phyloP scores from a whole-genome alignment of 53 echinoderm and acorn worm genomes.

The Echinarachnius parma region DNA sequence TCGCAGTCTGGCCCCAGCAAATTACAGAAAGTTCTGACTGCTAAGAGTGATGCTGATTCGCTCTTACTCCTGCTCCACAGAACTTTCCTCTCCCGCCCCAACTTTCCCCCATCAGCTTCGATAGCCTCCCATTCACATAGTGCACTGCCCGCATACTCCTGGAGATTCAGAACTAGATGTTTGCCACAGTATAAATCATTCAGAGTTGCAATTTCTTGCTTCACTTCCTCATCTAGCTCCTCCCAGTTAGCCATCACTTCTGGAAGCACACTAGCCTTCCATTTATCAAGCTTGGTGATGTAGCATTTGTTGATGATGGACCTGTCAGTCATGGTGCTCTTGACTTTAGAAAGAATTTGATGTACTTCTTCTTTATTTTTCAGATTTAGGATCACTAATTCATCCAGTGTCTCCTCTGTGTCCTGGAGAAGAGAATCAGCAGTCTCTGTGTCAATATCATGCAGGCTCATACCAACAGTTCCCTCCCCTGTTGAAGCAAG shows the following conservation, averaged over 20 bases:
- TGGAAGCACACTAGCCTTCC: conserved; percentile 12
- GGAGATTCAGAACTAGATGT: conserved; percentile 45
- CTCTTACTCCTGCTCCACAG: conserved; percentile 34
- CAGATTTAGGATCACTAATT: too few relatives aligned
- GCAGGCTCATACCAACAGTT: too few relatives aligned
- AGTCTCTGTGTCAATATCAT: too few relatives aligned
- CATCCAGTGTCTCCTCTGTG: too few relatives aligned
- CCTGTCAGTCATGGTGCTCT: conserved; percentile 54
- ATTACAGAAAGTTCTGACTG: conserved; percentile 49
- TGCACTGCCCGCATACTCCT: conserved; percentile 53
- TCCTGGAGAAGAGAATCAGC: too few relatives aligned
- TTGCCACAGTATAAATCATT: conserved; percentile 65
- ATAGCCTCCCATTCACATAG: conserved; percentile 57
- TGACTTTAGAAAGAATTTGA: too few relatives aligned
- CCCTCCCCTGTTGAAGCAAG: too few relatives aligned
- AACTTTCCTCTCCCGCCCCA: conserved; percentile 47
- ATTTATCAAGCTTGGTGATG: conserved; percentile 39
- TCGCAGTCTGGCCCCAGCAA: conserved; percentile 48
- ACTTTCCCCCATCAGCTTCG: conserved; percentile 27
- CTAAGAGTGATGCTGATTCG: conserved; percentile 38
- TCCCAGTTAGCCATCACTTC: conserved; percentile 44
- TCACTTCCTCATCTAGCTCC: conserved; percentile 14
- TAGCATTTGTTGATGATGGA: conserved; percentile 43
- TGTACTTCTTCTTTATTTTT: too few relatives aligned
- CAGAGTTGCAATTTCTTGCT: conserved; percentile 50